Percentiles rank a stretch among this genome's conserved stretches.
These are phyloP conservation scores for Embiotoca jacksoni DNA, from an alignment of 2,113 vertebrate species.

Conservation along the genomic window DNA sequence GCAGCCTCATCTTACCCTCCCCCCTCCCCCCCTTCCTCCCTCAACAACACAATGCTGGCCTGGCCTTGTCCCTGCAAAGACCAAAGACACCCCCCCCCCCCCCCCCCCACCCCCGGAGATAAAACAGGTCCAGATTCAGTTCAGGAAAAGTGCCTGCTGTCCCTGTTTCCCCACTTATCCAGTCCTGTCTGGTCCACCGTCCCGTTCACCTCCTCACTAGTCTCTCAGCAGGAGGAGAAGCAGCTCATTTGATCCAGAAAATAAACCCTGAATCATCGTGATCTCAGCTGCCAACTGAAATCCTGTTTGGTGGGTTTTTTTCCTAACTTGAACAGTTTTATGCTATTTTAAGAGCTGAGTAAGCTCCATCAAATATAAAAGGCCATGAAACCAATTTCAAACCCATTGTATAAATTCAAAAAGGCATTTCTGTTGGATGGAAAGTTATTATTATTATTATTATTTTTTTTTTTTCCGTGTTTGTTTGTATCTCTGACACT, in stretches of 20 bases:
- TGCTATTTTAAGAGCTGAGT: neutral
- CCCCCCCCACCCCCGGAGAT: slow-evolving; percentile 68
- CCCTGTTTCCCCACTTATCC: slow-evolving; percentile 60
- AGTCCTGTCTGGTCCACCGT: slow-evolving; percentile 57
- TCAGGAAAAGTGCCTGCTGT: slow-evolving; percentile 69
- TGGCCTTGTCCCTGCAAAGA: slow-evolving; percentile 83
- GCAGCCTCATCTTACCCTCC: slow-evolving; percentile 64
- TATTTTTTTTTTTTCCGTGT: too few relatives aligned
- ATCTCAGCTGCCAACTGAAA: slow-evolving; percentile 11
- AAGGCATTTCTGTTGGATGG: neutral
- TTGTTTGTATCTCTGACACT: slow-evolving; percentile 14
- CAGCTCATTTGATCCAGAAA: neutral
- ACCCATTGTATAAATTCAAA: slow-evolving; percentile 6
- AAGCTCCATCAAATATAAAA: slow-evolving; percentile 18
- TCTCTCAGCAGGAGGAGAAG: too few relatives aligned
- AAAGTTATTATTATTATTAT: neutral
- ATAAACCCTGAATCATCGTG: neutral
- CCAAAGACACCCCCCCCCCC: slow-evolving; percentile 71
- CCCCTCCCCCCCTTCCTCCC: slow-evolving; percentile 15
- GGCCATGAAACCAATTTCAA: slow-evolving; percentile 37
- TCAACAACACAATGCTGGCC: slow-evolving; percentile 39
- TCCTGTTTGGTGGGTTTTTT: neutral
- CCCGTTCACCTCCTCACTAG: slow-evolving; percentile 28
- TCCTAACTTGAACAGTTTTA: slow-evolving; percentile 4
- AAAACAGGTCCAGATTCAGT: slow-evolving; percentile 81